Base-by-base conservation (phyloP, 2,888 invertebrate species). In the Fissipunctia ypsillon region DNA sequence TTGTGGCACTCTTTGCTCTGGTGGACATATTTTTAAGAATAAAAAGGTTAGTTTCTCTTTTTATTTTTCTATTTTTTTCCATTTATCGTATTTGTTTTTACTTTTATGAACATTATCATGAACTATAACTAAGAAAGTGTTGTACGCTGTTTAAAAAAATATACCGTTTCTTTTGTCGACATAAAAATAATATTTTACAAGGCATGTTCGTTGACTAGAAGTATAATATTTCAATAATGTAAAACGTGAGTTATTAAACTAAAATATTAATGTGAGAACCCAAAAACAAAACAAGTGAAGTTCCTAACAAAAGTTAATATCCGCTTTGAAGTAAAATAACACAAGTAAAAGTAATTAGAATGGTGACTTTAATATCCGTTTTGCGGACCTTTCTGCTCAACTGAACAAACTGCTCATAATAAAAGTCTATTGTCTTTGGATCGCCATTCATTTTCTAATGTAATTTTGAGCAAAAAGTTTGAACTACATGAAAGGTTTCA, bases 1-100 rank as follows among this genome's bases (percentile, higher is more conserved):
- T 76, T 78, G 76, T 67, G 67, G 43, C 25, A 61, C 16, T 41
- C 25, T 43, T 68, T 52, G 45, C 7, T 45, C 48, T 25, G 22
- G 57, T 19, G 54, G 50, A 76, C 45, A 66, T 61, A 77, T 70
- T 50, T 79, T 70, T 50, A 35, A 71, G 50, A 16, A 61, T 14
- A 71, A 19, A 67, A 68, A 85, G 86, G 86, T 86, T 66, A 85
- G 90, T 90, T 56, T 65, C 10, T 64, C 4, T 81, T 61, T 41
- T 28, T 31, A 6, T 56, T 80, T 67, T 57, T 35, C 25, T 2
- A 7, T 22, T 56, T 38, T 38, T 38, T 38, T 65, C 9, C 12
- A 54, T 28, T 0, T 19, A 41, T 43, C 14, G 2, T 28, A 14
- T 28, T 45, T 22, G 1, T 43, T 43, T 45, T 7, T 19, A 2